Percentiles rank a stretch among this genome's conserved stretches.
phyloP scores from a whole-genome alignment of 2,888 invertebrate species.

The Coelinius sp. region DNA sequence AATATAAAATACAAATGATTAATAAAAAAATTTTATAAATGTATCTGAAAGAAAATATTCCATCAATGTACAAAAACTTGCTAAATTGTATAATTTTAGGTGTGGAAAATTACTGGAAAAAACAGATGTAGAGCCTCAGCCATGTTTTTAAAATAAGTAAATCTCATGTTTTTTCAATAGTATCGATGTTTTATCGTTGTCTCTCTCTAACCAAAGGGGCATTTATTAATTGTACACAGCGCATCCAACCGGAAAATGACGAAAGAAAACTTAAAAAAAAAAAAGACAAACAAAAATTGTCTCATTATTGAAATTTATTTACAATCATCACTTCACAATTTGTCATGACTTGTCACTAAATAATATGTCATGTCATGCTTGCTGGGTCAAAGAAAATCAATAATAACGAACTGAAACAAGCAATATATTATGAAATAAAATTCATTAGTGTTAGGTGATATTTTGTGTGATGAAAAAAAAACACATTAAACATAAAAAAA shows the following conservation, averaged over 20 bases:
- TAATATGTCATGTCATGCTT: background rate
- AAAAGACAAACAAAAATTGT: constrained; percentile 10
- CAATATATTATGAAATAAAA: background rate
- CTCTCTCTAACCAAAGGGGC: background rate
- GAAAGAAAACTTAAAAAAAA: background rate
- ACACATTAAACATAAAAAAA: background rate
- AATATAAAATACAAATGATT: background rate
- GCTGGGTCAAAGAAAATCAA: background rate
- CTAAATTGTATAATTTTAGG: background rate
- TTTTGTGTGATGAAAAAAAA: background rate
- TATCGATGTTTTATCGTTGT: constrained; percentile 18
- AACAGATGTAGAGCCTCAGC: background rate
- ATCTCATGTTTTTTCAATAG: constrained; percentile 6
- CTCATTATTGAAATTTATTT: constrained; percentile 5
- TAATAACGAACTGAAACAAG: constrained; percentile 7
- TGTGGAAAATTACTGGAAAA: background rate
- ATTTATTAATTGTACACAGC: constrained; percentile 9
- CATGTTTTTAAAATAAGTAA: background rate
- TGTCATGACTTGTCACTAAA: background rate
- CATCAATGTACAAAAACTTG: background rate
- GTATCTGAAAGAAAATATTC: constrained; percentile 2
- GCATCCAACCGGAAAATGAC: background rate
- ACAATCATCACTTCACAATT: background rate
- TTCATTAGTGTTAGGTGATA: constrained; percentile 8
- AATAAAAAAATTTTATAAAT: background rate